Evolutionary conservation across 2,113 vertebrate species (phyloP).

Genomic region (Eptesicus fuscus): DNA sequence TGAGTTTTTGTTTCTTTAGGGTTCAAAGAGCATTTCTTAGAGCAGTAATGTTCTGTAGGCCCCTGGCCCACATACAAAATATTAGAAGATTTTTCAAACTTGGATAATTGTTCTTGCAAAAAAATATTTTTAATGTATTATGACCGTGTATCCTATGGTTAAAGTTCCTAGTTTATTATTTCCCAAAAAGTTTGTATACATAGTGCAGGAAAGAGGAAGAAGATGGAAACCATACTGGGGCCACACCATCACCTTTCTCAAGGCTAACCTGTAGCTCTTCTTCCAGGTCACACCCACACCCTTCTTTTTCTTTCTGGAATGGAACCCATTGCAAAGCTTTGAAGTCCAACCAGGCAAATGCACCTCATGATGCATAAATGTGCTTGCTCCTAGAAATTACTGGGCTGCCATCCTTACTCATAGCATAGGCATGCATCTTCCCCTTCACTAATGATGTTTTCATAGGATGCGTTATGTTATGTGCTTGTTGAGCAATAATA

Average conservation of each 20-base stretch:
- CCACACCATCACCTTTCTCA: background rate
- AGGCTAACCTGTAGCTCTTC: background rate
- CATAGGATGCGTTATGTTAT: background rate
- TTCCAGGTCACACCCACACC: background rate
- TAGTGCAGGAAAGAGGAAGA: background rate
- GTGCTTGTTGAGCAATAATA: conserved; percentile 15
- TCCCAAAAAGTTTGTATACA: background rate
- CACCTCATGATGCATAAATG: background rate
- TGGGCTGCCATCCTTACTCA: background rate
- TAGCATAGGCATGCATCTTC: background rate
- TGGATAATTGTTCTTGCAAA: background rate
- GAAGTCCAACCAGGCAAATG: background rate
- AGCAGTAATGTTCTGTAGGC: background rate
- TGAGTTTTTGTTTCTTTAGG: background rate
- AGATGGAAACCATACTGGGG: background rate
- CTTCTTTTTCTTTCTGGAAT: background rate
- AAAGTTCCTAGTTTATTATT: background rate
- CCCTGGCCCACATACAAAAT: background rate
- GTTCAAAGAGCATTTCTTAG: background rate
- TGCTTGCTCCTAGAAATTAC: background rate
- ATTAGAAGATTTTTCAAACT: conserved; percentile 11
- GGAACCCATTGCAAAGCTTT: background rate
- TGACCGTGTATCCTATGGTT: background rate
- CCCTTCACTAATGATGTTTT: background rate
- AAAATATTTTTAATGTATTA: background rate